Evolutionary conservation across 2,888 invertebrate genomes (phyloP), one percentile per base, ranked within the genome.

Genomic region (Volucella inflata): DNA sequence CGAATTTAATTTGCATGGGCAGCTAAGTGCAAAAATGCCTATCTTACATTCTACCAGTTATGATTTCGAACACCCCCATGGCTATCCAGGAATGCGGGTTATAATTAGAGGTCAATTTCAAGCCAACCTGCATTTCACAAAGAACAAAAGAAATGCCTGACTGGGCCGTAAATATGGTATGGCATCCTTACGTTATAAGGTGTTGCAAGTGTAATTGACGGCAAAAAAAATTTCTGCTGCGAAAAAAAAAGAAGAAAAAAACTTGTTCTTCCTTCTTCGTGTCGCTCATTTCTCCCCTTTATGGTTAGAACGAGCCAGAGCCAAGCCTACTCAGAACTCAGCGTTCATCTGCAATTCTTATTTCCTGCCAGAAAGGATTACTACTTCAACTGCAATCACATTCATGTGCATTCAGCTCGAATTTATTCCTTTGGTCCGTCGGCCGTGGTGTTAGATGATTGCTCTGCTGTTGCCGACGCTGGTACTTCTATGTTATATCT

Each of bases 371-470:
- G 70, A 81, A 81, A 77, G 81, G 81, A 81, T 72, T 81, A 68
- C 81, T 77, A 76, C 76, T 60, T 72, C 57, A 77, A 81, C 71
- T 77, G 85, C 85, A 85, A 67, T 85, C 72, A 64, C 76, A 85
- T 77, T 81, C 85, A 72, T 85, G 80, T 81, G 81, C 76, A 81
- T 72, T 76, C 62, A 81, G 72, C 76, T 81, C 44, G 81, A 85
- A 85, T 77, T 81, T 85, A 85, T 81, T 85, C 68, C 72, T 77
- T 80, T 81, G 67, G 85, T 53, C 77, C 60, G 60, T 72, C 57
- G 67, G 44, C 59, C 36, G 44, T 71, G 57, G 57, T 53, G 78
- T 79, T 75, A 70, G 74, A 70, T 48, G 67, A 38, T 50, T 74
- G 21, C n/a, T 60, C 53, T 16, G 17, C 50, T 30, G 44, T 62